Evolutionary conservation across 2,888 invertebrate species (phyloP), one percentile per base, ranked within the genome.

Genomic region (Athalia circularis): DNA sequence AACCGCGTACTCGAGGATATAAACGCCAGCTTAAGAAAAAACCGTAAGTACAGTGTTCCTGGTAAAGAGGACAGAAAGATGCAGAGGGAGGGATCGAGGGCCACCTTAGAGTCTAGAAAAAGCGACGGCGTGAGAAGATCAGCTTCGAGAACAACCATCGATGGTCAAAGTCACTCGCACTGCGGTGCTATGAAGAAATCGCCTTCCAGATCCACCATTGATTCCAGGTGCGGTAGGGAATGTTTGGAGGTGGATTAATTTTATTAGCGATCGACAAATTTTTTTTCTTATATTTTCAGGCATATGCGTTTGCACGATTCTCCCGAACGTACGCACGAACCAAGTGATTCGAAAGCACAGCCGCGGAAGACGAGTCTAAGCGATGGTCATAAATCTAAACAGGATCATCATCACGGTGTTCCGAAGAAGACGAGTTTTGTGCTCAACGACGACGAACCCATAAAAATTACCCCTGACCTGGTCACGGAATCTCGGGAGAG

Each of bases 1-100:
- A 83, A 86, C 68, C 84, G 83, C 7, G 87, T 82, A 1, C 78
- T 87, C n/a, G 85, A 87, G 76, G 87, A 84, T 54, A 85, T 87
- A 8, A 88, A 88, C 77, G 86, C 85, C 2, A 83, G 84, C 11
- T 76, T 87, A 1, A 83, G 86, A 48, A 84, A 81, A 15, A 84
- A 80, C 54, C 85, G 84, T 9, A 81, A 80, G 54, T 81, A 80
- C 3, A 84, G 80, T 65, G 9, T 82, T 4, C 81, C 80, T 48
- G 80, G 81, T 0, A 86, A 84, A 43, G 84, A 85, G 2, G 83
- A 86, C 3, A 84, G 77, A 65, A 86, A 80, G 48, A 81, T 83
- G 59, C 83, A 84, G 65, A 82, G 83, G 3, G 86, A 86, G 13
- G 80, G 82, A 4, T 85, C 87, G 52, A 85, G 80, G 11, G 62